phyloP scores from a whole-genome alignment of 2,113 vertebrate species.

The cattle (Bos taurus) region DNA sequence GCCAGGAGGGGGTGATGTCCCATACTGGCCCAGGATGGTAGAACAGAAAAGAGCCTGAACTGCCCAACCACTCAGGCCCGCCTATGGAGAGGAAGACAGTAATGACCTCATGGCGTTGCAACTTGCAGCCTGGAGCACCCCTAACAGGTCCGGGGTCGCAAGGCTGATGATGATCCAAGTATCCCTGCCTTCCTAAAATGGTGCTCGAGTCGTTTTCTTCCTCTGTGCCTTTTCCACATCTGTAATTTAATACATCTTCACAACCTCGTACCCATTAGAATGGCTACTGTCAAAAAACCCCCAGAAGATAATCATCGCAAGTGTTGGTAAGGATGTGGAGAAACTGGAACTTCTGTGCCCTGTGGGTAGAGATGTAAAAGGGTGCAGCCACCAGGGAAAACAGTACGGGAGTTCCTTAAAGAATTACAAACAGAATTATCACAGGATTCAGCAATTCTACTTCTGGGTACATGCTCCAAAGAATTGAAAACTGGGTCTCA shows the following conservation, averaged over 20 bases:
- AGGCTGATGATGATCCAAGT: fast-evolving
- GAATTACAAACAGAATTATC: not conserved
- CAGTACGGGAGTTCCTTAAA: not conserved
- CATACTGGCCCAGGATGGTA: not conserved
- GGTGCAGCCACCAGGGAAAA: not conserved
- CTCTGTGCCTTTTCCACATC: not conserved
- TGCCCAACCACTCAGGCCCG: not conserved
- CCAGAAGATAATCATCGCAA: not conserved
- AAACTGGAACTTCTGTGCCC: not conserved
- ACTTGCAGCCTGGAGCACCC: not conserved
- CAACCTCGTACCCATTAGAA: not conserved
- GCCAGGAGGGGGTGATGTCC: not conserved
- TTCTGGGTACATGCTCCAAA: not conserved
- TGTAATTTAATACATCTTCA: not conserved
- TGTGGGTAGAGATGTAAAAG: not conserved
- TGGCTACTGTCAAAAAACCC: not conserved
- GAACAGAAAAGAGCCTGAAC: not conserved
- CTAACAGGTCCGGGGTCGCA: fast-evolving
- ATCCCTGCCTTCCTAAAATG: not conserved
- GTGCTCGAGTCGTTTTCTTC: not conserved
- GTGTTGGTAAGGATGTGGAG: not conserved
- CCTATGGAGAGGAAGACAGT: not conserved
- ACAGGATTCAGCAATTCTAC: not conserved
- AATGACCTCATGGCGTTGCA: no score
- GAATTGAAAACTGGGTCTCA: not conserved